Percentiles rank a stretch among this genome's conserved stretches.
Evolutionary conservation across 64 coral and sea anemone species (phyloP).

Genomic region (Stichodactyla mertensii): DNA sequence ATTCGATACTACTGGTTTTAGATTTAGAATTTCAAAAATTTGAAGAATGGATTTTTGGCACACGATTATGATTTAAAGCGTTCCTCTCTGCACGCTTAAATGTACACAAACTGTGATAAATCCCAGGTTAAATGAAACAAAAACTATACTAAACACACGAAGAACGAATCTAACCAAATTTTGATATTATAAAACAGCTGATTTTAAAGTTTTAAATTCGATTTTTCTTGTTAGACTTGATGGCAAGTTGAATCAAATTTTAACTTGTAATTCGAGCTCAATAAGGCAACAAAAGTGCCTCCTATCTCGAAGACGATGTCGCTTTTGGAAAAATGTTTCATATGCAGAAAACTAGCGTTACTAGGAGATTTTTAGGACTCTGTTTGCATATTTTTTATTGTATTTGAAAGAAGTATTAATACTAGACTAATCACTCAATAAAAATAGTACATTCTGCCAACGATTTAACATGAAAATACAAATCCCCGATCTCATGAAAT

Average conservation of each 20-base stretch:
- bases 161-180: not conserved
- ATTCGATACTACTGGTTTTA: not conserved
- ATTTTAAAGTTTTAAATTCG: not conserved
- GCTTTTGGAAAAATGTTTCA: not conserved
- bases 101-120: not conserved
- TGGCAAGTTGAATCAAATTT: not conserved
- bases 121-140: not conserved
- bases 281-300: not conserved
- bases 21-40: not conserved
- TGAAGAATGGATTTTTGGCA: not conserved
- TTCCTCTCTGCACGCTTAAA: not conserved
- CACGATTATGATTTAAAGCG: not conserved
- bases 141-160: not conserved
- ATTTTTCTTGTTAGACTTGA: not conserved
- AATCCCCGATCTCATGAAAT: not conserved
- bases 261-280: not conserved
- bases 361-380: not conserved
- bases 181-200: not conserved
- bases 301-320: not conserved
- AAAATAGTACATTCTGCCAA: not conserved
- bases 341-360: not conserved
- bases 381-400: not conserved
- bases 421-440: not conserved
- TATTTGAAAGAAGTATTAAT: not conserved
- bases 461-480: not conserved